These are phyloP conservation scores for Amblyornis subalaris DNA, from an alignment of 2,113 vertebrate species.

Conservation along the genomic window DNA sequence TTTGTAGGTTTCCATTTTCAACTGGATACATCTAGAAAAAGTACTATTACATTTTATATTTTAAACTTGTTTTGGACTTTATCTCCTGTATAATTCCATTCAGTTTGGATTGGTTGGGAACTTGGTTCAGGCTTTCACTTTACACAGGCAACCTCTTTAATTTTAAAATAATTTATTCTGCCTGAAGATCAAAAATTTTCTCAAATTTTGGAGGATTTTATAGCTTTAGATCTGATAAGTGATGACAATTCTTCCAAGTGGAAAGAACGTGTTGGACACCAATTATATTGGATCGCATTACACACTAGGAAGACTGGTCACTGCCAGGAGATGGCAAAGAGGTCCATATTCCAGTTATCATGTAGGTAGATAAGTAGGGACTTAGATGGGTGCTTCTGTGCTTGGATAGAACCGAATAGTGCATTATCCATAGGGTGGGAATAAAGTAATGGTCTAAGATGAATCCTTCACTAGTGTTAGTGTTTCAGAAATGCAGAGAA, in stretches of 20 bases:
- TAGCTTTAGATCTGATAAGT: background rate
- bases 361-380: no score
- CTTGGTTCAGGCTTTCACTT: background rate
- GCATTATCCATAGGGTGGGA: no score
- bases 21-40: background rate
- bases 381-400: no score
- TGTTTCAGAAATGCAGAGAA: no score
- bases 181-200: background rate
- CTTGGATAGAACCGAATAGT: no score
- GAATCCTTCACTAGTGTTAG: no score
- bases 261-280: no score
- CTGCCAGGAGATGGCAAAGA: no score
- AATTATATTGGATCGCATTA: no score
- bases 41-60: background rate
- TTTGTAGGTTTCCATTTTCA: background rate
- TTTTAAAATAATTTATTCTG: background rate
- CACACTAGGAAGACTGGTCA: no score
- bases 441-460: no score
- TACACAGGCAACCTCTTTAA: background rate
- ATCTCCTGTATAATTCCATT: background rate
- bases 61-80: background rate
- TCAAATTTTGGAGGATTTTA: background rate
- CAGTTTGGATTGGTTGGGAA: background rate
- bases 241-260: background rate
- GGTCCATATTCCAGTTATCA: no score